Evolutionary conservation across 2,888 invertebrate genomes (phyloP).

Genomic region (Sarcophaga variegata): DNA sequence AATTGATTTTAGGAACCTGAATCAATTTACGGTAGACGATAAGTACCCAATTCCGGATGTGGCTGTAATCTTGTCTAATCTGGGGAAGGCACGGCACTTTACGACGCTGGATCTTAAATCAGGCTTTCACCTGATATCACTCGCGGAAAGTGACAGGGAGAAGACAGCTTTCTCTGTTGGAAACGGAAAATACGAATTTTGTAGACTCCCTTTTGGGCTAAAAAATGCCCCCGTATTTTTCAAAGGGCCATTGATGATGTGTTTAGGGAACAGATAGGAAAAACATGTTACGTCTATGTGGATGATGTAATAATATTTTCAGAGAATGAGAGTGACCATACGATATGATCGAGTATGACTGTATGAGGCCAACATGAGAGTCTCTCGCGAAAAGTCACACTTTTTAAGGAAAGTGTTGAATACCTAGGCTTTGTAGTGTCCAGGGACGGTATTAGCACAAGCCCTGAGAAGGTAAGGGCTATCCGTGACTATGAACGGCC

Average conservation of each 20-base stretch:
- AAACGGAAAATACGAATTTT: constrained; percentile 64
- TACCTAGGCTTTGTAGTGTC: constrained; percentile 42
- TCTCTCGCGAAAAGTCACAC: constrained; percentile 55
- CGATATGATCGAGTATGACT: constrained; percentile 45
- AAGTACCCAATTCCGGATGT: constrained; percentile 55
- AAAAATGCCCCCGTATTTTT: constrained; percentile 47
- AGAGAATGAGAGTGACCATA: constrained; percentile 41
- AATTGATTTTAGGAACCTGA: constrained; percentile 54
- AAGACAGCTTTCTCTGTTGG: constrained; percentile 46
- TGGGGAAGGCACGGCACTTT: constrained; percentile 44
- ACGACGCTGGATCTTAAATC: constrained; percentile 53
- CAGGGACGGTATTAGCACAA: constrained; percentile 24
- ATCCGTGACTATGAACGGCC: constrained; percentile 27
- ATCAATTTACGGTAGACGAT: constrained; percentile 41
- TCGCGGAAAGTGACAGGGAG: constrained; percentile 53
- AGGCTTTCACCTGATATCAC: constrained; percentile 60
- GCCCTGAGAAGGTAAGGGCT: constrained; percentile 21
- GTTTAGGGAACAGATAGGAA: constrained; percentile 45
- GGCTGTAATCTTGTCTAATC: constrained; percentile 40
- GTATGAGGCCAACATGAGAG: constrained; percentile 61
- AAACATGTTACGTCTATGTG: constrained; percentile 48
- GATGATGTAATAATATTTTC: constrained; percentile 60
- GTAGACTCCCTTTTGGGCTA: constrained; percentile 52
- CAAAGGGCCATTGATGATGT: constrained; percentile 55
- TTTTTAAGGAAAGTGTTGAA: constrained; percentile 53